phyloP scores from a whole-genome alignment of 2,888 invertebrate genomes.

The Eristalinus sepulchralis region DNA sequence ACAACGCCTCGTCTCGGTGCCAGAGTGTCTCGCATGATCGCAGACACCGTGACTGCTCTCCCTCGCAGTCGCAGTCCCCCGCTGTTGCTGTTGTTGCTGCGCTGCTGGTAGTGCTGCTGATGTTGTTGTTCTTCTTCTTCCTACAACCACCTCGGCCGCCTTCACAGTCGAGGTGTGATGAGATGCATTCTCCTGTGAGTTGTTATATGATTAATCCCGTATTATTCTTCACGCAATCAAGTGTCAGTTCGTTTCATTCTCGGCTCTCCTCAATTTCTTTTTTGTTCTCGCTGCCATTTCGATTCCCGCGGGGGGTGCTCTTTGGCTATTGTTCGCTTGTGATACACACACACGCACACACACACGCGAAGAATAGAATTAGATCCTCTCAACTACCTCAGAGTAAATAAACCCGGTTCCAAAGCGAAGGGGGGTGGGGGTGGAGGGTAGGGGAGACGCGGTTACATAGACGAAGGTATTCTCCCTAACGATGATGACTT shows the following conservation, averaged over 20 bases:
- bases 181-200: constrained; percentile 64
- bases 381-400: constrained; percentile 61
- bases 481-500: constrained; percentile 64
- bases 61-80: not conserved
- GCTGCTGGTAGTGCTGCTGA: not conserved
- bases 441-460: no score
- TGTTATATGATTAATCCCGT: constrained; percentile 66
- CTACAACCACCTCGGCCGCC: constrained; percentile 50
- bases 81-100: not conserved
- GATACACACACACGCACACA: constrained; percentile 18
- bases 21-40: constrained; percentile 62
- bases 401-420: constrained; percentile 47
- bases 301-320: constrained; percentile 56
- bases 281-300: not conserved
- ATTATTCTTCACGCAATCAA: constrained; percentile 66
- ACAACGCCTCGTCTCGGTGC: constrained; percentile 39
- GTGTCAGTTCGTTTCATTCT: constrained; percentile 37
- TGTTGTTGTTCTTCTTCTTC: no score
- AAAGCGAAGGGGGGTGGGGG: not conserved
- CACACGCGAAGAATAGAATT: constrained; percentile 28
- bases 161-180: constrained; percentile 60
- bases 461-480: not conserved
- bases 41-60: constrained; percentile 47
- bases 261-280: not conserved
- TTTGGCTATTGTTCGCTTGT: constrained; percentile 31